Evolutionary conservation across 2,113 vertebrate genomes (phyloP), one percentile per base, ranked within the genome.

Genomic region (Brachyistius frenatus): DNA sequence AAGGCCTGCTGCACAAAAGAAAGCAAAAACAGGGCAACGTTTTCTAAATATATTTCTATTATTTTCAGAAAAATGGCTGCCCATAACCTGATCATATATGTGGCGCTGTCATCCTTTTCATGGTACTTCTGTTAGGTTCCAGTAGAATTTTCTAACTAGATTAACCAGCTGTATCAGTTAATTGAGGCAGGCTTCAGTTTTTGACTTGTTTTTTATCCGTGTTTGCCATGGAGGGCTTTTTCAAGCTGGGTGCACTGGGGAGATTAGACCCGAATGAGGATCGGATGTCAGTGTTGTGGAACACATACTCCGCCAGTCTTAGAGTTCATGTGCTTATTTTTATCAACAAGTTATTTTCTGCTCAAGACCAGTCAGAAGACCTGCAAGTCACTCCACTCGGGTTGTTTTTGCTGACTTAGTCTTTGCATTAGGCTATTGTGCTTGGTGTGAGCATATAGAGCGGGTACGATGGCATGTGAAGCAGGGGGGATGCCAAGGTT

Each of bases 301-400:
- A 86, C n/a, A 80, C 87, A 58, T 62, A 41, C 66, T 78, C 64
- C 30, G 71, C 77, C 89, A 75, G 80, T 76, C 78, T 69, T 67
- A 73, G 75, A 32, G 46, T 54, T 83, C 87, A 89, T 14, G 64
- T 32, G 36, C 93, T 94, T 98, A 95, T 96, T 97, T 98, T 95
- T 97, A 96, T 94, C 94, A 78, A 50, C 64, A 2, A 60, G 88
- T 83, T 95, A 94, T 96, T 94, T 94, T 85, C 89, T 91, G 88
- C 88, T 80, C 54, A 84, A 75, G 74, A 65, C 63, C 85, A 82
- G 66, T 55, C 39, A 35, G 70, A 50, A 23, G 56, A 63, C 31
- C 41, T 80, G 83, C 83, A 77, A 81, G 80, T 78, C 81, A 56
- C 62, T 44, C 1, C 30, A 54, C 80, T 72, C 13, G 6, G 65